Percentiles rank a stretch among this genome's conserved stretches.
Evolutionary conservation across 64 coral and sea anemone genomes (phyloP).

Genomic region (Pocillopora verrucosa): DNA sequence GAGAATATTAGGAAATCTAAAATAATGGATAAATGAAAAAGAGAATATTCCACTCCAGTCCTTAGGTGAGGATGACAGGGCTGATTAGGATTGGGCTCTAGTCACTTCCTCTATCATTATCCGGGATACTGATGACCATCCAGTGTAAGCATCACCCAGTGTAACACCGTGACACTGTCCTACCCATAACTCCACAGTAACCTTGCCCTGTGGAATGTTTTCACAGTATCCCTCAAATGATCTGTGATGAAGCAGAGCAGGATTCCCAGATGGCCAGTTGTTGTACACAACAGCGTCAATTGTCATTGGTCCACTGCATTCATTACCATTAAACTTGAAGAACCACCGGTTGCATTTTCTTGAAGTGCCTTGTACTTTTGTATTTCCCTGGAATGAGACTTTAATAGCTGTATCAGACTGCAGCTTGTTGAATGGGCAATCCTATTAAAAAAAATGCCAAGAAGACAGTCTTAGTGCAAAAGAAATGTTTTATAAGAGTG

Average conservation of each 20-base stretch:
- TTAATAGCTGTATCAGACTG: background rate
- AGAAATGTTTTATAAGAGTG: too few species aligned
- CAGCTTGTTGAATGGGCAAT: constrained; percentile 17
- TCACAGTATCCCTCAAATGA: too few species aligned
- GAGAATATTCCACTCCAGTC: too few species aligned
- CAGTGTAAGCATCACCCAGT: constrained; percentile 11
- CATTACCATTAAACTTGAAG: background rate
- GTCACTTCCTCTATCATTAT: background rate
- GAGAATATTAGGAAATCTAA: too few species aligned
- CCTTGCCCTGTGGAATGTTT: too few species aligned
- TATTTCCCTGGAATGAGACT: background rate
- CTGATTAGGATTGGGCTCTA: background rate
- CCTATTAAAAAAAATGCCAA: background rate
- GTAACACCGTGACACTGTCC: background rate
- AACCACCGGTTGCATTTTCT: background rate
- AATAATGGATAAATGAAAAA: too few species aligned
- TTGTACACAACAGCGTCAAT: too few species aligned
- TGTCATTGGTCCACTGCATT: too few species aligned
- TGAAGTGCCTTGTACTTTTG: background rate
- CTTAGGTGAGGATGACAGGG: too few species aligned
- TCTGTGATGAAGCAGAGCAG: too few species aligned
- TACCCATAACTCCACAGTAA: constrained; percentile 1
- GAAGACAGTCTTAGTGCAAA: background rate
- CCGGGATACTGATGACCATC: constrained; percentile 15
- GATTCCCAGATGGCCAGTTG: too few species aligned